Evolutionary conservation across 2,113 vertebrate species (phyloP).

Genomic region (Odontophorus gujanensis): DNA sequence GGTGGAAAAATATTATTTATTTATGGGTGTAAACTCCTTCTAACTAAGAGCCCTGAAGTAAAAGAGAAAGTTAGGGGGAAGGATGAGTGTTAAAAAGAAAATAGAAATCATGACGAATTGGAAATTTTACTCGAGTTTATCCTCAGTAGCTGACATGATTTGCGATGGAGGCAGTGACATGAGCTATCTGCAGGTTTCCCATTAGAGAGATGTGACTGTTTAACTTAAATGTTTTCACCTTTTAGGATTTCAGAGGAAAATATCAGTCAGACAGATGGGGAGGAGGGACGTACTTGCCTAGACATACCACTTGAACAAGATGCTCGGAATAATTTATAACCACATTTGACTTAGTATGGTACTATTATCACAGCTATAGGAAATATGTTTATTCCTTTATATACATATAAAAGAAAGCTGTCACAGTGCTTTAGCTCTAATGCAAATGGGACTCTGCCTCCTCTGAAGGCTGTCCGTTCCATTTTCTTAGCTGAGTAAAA

Average conservation of each 20-base stretch:
- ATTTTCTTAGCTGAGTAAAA: neutral
- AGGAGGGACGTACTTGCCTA: neutral
- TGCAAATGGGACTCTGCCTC: neutral
- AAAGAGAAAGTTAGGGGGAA: neutral
- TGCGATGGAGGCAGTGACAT: neutral
- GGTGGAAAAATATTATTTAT: neutral
- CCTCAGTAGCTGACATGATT: neutral
- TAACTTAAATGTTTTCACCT: conserved; percentile 28
- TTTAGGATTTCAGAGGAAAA: conserved; percentile 29
- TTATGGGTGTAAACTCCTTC: neutral
- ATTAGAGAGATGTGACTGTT: neutral
- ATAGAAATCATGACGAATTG: neutral
- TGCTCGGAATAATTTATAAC: conserved; percentile 45
- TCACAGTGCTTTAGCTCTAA: neutral
- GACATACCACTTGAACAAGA: neutral
- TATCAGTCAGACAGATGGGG: conserved; percentile 34
- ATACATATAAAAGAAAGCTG: conserved; percentile 19
- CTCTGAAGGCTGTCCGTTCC: neutral
- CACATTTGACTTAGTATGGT: conserved; percentile 34
- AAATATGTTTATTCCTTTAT: conserved; percentile 30
- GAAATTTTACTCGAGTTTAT: neutral
- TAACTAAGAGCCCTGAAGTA: neutral
- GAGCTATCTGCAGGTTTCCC: neutral
- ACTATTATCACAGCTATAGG: conserved; percentile 38
- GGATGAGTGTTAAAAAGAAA: neutral